These are phyloP conservation scores for Columba guinea DNA, from an alignment of 2,797 vertebrate genomes.

Conservation along the genomic window DNA sequence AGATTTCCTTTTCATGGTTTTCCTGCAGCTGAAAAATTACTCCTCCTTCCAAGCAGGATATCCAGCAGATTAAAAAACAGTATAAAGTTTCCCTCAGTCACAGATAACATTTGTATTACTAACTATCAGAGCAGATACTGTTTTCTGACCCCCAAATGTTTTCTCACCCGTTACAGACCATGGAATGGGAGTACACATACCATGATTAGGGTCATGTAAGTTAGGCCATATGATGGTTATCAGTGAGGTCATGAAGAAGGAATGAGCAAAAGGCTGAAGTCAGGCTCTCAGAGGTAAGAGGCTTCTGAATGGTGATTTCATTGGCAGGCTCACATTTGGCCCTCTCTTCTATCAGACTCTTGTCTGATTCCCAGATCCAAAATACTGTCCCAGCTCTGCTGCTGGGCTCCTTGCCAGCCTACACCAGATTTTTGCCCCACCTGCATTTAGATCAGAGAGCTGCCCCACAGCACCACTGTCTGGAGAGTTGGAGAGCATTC, in stretches of 20 bases:
- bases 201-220: background rate
- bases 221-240: background rate
- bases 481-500: background rate
- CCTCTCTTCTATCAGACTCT: background rate
- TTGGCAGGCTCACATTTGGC: background rate
- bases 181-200: accelerated
- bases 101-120: conserved; percentile 4
- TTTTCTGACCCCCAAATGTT: background rate
- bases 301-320: background rate
- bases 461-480: background rate
- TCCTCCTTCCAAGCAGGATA: conserved; percentile 20
- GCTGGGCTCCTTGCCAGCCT: background rate
- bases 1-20: conserved; percentile 20
- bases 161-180: background rate
- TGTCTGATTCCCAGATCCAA: background rate
- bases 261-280: background rate
- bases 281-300: background rate
- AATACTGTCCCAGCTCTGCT: background rate
- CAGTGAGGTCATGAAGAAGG: background rate
- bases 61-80: conserved; percentile 10
- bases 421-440: background rate
- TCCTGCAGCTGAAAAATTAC: conserved; percentile 29
- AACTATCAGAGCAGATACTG: background rate
- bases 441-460: background rate
- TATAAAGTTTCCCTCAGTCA: background rate